Conservation (phyloP, 2,888 invertebrate species). For the Antheraea yamamai region DNA sequence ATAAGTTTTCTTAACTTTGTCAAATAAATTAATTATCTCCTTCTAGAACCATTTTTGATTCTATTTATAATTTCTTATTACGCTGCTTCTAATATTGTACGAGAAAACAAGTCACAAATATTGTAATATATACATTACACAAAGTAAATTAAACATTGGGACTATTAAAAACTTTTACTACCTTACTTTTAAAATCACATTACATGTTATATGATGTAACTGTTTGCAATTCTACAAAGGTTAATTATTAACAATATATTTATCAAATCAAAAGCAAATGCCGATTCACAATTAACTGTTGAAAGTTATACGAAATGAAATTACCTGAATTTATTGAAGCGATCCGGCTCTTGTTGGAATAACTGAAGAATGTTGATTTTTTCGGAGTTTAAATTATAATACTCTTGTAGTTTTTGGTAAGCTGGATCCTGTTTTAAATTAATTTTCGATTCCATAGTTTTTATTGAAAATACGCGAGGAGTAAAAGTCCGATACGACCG, state of each 20-base stretch:
- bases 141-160: not conserved
- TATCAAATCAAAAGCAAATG: not conserved
- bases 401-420: constrained; percentile 89
- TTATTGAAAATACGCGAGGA: constrained; percentile 45
- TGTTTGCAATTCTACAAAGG: constrained; percentile 6
- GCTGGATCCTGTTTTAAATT: constrained; percentile 82
- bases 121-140: not conserved
- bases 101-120: not conserved
- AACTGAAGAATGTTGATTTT: constrained; percentile 91
- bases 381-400: constrained; percentile 86
- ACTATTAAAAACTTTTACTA: not conserved
- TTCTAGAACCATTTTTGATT: not conserved
- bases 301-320: not conserved
- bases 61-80: not conserved
- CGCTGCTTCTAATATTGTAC: not conserved
- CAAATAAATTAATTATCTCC: too few relatives aligned
- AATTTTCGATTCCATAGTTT: constrained; percentile 72
- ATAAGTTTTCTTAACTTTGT: not conserved
- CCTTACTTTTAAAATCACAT: not conserved
- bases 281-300: not conserved
- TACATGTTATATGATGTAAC: constrained; percentile 18
- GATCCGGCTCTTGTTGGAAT: constrained; percentile 89
- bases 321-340: constrained; percentile 96
- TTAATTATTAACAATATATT: not conserved
- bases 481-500: constrained; percentile 42